Evolutionary conservation across 2,888 invertebrate species (phyloP).

Genomic region (Drosophila prostipennis): DNA sequence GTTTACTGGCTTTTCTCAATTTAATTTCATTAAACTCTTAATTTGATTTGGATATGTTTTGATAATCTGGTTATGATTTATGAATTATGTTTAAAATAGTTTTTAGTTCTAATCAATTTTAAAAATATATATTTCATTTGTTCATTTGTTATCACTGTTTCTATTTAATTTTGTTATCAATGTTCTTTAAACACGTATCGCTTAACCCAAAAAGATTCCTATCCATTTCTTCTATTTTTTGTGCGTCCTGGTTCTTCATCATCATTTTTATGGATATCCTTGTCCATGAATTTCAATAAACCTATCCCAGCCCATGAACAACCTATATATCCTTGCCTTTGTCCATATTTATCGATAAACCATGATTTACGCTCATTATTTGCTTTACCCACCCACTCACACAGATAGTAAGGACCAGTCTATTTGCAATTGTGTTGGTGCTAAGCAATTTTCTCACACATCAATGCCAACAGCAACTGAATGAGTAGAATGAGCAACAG

Average conservation of each 20-base stretch:
- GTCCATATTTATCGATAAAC: slow-evolving; percentile 74
- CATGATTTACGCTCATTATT: slow-evolving; percentile 80
- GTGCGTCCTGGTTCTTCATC: not conserved
- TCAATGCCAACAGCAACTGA: slow-evolving; percentile 55
- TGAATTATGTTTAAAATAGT: no score
- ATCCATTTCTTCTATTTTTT: not conserved
- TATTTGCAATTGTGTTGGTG: slow-evolving; percentile 51
- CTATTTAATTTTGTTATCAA: not conserved
- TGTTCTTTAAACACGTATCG: not conserved
- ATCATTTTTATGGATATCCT: slow-evolving; percentile 19
- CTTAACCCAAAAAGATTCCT: not conserved
- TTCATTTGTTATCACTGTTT: not conserved
- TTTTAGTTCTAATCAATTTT: no score
- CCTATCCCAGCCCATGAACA: slow-evolving; percentile 1
- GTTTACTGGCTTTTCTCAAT: not conserved
- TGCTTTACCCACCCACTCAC: slow-evolving; percentile 49
- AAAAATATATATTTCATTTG: no score
- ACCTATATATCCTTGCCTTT: slow-evolving; percentile 33
- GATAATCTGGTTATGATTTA: no score
- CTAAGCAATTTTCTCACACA: slow-evolving; percentile 67
- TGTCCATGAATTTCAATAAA: slow-evolving; percentile 50
- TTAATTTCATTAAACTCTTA: no score
- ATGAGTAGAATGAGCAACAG: slow-evolving; percentile 16
- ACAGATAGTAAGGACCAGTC: slow-evolving; percentile 18
- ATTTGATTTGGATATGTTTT: no score